Evolutionary conservation across 2,888 invertebrate species (phyloP), one percentile per base, ranked within the genome.

Genomic region (Polydrusus pterygomalis): DNA sequence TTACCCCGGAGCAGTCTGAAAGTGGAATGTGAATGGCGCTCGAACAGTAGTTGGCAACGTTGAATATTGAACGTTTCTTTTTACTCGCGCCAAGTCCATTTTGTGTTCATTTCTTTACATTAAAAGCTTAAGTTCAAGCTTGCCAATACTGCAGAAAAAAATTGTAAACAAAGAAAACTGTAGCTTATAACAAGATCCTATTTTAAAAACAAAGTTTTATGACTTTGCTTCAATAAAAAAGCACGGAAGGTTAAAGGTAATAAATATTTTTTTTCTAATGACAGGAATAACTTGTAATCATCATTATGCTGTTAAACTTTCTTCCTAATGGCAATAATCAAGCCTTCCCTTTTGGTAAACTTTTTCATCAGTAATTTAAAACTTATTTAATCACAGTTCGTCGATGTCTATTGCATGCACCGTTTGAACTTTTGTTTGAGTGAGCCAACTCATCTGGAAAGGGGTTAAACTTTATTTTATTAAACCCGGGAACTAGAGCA

Each of bases 331-430:
- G 67, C 62, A 65, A 67, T 74, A 69, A 68, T 74, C 74, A 56
- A 74, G 58, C 58, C 17, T 38, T 60, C 54, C 74, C 68, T 40
- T 47, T 60, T 68, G 51, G 49, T 74, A 74, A 75, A 75, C 75
- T 75, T 75, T 75, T 75, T 75, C 60, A 70, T 75, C 40, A 60
- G 70, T 65, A 75, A 75, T 70, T 75, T 70, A 65, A 70, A 75
- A 70, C 70, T 75, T 63, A 70, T 75, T 70, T 70, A 75, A 75
- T 75, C 75, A 65, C 65, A 54, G 70, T 63, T 70, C 47, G 64
- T 65, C 75, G 60, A 65, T 70, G 70, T 74, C 74, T 63, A 75
- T 70, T 70, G 68, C 68, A 74, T 60, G 62, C 62, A 70, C 34
- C 62, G 70, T 63, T 70, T 63, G 47, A 62, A 40, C 62, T 70